Evolutionary conservation across 2,113 vertebrate genomes (phyloP).

Genomic region (Cyphomyrus plagiostoma): DNA sequence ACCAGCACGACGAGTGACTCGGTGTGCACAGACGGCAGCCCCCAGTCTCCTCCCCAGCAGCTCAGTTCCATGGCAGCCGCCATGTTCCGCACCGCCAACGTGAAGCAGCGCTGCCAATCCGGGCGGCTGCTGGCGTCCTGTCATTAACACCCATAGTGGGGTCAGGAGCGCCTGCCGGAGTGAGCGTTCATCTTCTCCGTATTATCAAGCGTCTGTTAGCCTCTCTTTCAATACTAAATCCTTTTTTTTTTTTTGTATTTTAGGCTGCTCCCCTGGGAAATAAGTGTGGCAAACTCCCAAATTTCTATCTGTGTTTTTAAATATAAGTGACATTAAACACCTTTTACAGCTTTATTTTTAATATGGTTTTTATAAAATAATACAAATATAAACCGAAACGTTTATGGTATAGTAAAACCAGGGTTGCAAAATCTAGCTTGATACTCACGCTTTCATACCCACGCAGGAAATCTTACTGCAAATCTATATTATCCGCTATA

Average conservation of each 20-base stretch:
- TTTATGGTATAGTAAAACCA: neutral
- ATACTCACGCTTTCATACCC: neutral
- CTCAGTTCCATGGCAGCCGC: constrained; percentile 83
- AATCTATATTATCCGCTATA: neutral
- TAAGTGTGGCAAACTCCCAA: neutral
- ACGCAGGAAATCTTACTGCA: neutral
- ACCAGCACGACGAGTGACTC: constrained; percentile 87
- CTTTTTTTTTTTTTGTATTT: neutral
- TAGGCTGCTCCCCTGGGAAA: neutral
- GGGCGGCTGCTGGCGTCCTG: neutral
- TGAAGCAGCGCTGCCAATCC: neutral
- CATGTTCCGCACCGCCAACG: constrained; percentile 63
- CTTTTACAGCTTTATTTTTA: neutral
- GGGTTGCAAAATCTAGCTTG: neutral
- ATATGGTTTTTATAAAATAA: neutral
- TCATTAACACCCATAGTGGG: neutral
- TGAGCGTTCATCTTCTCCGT: too few relatives aligned
- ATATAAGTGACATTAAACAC: neutral
- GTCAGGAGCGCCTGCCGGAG: neutral
- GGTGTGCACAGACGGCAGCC: constrained; percentile 82
- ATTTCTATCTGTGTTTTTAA: neutral
- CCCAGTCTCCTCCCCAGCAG: constrained; percentile 92
- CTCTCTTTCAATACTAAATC: neutral
- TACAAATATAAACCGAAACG: neutral
- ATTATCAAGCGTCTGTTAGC: neutral